A percentile compares a stretch with the other conserved stretches of the same genome.
Evolutionary conservation across 2,113 vertebrate species (phyloP).

Genomic region (Engystomops pustulosus): DNA sequence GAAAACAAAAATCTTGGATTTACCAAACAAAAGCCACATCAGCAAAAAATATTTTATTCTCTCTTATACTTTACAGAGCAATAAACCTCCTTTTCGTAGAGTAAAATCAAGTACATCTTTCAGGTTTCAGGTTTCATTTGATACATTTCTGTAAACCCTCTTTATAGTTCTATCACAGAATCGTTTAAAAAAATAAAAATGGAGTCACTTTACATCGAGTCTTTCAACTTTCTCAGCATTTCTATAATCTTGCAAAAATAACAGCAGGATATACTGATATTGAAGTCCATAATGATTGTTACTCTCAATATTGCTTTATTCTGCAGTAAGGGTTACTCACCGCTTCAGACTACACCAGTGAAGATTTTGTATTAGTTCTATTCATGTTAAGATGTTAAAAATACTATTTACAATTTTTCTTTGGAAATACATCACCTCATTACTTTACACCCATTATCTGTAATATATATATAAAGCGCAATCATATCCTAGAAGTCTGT

Average conservation of each 20-base stretch:
- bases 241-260: not conserved
- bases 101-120: conserved; percentile 31
- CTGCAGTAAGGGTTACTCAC: conserved; percentile 9
- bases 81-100: not conserved
- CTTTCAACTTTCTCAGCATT: not conserved
- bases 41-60: conserved; percentile 55
- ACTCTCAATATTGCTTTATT: conserved; percentile 53
- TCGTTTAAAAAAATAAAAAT: conserved; percentile 32
- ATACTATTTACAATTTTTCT: conserved; percentile 57
- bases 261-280: not conserved
- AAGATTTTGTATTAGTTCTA: conserved; percentile 27
- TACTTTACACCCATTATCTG: conserved; percentile 12
- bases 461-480: conserved; percentile 23
- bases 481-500: not conserved
- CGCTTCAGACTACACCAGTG: conserved; percentile 22
- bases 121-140: not conserved
- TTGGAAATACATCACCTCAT: conserved; percentile 40
- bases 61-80: conserved; percentile 41
- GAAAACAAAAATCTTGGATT: not conserved
- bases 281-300: conserved; percentile 28
- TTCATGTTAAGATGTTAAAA: conserved; percentile 44
- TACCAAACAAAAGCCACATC: conserved; percentile 15
- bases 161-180: not conserved
- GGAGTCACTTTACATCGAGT: not conserved
- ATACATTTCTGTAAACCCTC: not conserved